phyloP scores from a whole-genome alignment of 2,888 invertebrate species.

The Eupithecia abbreviata region DNA sequence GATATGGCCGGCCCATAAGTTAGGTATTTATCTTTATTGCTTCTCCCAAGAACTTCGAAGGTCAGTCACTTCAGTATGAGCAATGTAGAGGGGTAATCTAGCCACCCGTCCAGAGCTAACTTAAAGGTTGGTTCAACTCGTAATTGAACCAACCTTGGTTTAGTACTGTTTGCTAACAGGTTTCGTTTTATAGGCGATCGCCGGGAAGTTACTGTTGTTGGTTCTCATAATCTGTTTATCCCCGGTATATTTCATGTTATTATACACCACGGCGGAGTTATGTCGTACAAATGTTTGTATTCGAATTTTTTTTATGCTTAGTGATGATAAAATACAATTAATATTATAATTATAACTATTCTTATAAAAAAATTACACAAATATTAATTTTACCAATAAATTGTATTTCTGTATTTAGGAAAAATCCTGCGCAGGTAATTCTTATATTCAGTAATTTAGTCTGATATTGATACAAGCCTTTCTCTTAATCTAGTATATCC shows the following conservation, averaged over 20 bases:
- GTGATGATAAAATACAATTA: no score
- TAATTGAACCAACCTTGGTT: conserved; percentile 28
- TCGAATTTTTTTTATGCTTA: no score
- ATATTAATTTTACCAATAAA: no score
- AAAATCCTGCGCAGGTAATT: no score
- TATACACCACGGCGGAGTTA: neutral
- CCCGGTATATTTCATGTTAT: neutral
- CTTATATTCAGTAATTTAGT: no score
- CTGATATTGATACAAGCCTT: no score
- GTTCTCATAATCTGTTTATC: neutral
- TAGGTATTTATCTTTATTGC: neutral
- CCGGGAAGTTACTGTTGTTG: conserved; percentile 12
- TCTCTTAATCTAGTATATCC: no score
- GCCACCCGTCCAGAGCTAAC: conserved; percentile 10
- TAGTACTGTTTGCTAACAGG: conserved; percentile 19
- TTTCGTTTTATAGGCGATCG: conserved; percentile 8
- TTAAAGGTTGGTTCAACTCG: conserved; percentile 29
- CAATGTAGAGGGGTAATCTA: neutral
- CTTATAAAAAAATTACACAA: no score
- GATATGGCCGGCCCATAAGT: neutral
- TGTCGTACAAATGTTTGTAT: neutral
- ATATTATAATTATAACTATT: no score
- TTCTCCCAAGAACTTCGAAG: neutral
- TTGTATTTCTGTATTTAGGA: no score
- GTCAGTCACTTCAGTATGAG: neutral